A percentile compares a stretch with the other conserved stretches of the same genome.
phyloP scores from a whole-genome alignment of 1,140 invertebrate genomes.

The Diabrotica undecimpunctata region DNA sequence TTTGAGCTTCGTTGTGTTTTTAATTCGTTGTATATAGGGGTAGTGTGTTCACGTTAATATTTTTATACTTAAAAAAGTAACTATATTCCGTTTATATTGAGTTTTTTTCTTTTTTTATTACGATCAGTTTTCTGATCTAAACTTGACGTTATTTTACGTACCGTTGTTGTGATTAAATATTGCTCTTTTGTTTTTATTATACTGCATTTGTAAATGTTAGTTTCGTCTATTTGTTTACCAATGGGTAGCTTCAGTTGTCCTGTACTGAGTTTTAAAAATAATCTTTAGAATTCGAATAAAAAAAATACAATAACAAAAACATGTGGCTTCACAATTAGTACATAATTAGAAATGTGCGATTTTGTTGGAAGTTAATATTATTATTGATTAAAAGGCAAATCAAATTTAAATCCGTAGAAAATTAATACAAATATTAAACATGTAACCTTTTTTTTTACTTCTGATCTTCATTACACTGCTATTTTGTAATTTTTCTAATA shows the following conservation, averaged over 20 bases:
- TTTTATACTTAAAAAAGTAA: constrained; percentile 41
- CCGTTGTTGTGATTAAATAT: constrained; percentile 43
- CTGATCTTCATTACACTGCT: too few relatives aligned
- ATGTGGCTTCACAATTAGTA: too few relatives aligned
- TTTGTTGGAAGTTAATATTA: constrained; percentile 1
- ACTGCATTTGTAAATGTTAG: constrained; percentile 25
- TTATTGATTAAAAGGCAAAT: not conserved
- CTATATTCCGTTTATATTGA: constrained; percentile 35
- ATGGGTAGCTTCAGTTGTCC: constrained; percentile 6
- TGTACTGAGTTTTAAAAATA: not conserved
- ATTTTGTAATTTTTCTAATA: too few relatives aligned
- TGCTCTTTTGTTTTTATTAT: constrained; percentile 31
- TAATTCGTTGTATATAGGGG: constrained; percentile 43
- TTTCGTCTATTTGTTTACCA: constrained; percentile 21
- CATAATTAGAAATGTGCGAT: not conserved
- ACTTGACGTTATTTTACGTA: constrained; percentile 40
- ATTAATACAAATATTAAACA: not conserved
- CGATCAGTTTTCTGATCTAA: constrained; percentile 39
- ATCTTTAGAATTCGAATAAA: constrained; percentile 11
- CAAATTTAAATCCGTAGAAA: not conserved
- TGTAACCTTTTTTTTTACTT: too few relatives aligned
- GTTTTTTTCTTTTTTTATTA: constrained; percentile 29
- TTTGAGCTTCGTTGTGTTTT: constrained; percentile 38
- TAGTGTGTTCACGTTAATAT: constrained; percentile 44
- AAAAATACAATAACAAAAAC: not conserved